Base-by-base conservation (phyloP, 2,797 vertebrate genomes). In the Cygnus olor region DNA sequence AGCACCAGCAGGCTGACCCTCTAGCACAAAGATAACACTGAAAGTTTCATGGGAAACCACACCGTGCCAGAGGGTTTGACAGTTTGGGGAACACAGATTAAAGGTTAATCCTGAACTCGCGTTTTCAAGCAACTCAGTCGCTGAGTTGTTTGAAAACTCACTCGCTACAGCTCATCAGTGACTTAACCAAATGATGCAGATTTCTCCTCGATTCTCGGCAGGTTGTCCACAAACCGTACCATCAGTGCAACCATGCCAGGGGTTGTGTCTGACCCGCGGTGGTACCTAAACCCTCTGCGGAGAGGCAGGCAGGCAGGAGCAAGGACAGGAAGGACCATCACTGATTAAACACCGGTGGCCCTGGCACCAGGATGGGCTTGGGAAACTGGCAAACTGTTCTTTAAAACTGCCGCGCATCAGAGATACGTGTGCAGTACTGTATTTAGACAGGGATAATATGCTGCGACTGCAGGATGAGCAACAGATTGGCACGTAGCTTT, bases 341-440 rank as follows among this genome's bases (percentile, higher is more conserved):
- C 36, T 36, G 21, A 20, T 22, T 22, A 34, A 68, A 82, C 68
- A 38, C n/a, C n/a, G 18, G 8, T 28, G 51, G 65, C n/a, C 30
- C 78, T n/a, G 61, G 54, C 61, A 89, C 25, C 44, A 20, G 5
- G 64, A 60, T 1, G 0, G 24, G 9, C 53, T 36, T 66, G 65
- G 64, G 68, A 74, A 90, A 54, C 14, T 3, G 8, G 14, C 42
- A 60, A 44, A 34, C 27, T 28, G 32, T 4, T 84, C 45, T 60
- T 70, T 28, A 28, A 36, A 88, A 38, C 63, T 25, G n/a, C 8
- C 80, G 56, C 19, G 25, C 6, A 28, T 51, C 36, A 71, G 19
- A 19, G 27, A 61, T 51, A 12, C 0, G 0, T n/a, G 38, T 56
- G 73, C 2, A 0, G n/a, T 10, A 4, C 38, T 53, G 57, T 30